Evolutionary conservation across 2,888 invertebrate species (phyloP), one percentile per base, ranked within the genome.

Genomic region (Julus scanicus): DNA sequence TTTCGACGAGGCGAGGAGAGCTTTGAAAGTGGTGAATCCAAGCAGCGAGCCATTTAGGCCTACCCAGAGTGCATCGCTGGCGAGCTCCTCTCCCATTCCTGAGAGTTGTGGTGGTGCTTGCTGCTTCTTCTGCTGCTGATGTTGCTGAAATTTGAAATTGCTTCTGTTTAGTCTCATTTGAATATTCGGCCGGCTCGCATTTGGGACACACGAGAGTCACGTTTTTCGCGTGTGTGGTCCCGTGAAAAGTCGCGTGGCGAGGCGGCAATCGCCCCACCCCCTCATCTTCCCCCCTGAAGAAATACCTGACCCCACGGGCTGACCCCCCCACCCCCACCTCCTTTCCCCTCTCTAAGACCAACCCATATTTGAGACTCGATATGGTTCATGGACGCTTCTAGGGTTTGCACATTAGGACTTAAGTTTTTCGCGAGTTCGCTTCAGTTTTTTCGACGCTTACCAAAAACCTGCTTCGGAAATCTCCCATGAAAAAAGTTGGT

Each of bases 91-190:
- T 17, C 17, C 57, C 57, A n/a, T n/a, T n/a, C n/a, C n/a, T n/a
- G n/a, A n/a, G n/a, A n/a, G n/a, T n/a, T n/a, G n/a, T n/a, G n/a
- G n/a, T n/a, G n/a, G n/a, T n/a, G n/a, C n/a, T n/a, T n/a, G n/a
- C n/a, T n/a, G n/a, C n/a, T n/a, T n/a, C n/a, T n/a, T n/a, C n/a
- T n/a, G n/a, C n/a, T n/a, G n/a, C n/a, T n/a, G n/a, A n/a, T n/a
- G n/a, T n/a, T n/a, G n/a, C n/a, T n/a, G n/a, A n/a, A n/a, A n/a
- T n/a, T n/a, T n/a, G n/a, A n/a, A n/a, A n/a, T 71, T 17, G 71
- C 71, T 71, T 20, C 71, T 71, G 71, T 71, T 71, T 71, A 71
- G 71, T 71, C 71, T 71, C 71, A 71, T 71, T 71, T 71, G 71
- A 71, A 71, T 71, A 71, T 71, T 71, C 57, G n/a, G n/a, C n/a